phyloP scores from a whole-genome alignment of 1,140 invertebrate species.

The Brachionus calyciflorus region DNA sequence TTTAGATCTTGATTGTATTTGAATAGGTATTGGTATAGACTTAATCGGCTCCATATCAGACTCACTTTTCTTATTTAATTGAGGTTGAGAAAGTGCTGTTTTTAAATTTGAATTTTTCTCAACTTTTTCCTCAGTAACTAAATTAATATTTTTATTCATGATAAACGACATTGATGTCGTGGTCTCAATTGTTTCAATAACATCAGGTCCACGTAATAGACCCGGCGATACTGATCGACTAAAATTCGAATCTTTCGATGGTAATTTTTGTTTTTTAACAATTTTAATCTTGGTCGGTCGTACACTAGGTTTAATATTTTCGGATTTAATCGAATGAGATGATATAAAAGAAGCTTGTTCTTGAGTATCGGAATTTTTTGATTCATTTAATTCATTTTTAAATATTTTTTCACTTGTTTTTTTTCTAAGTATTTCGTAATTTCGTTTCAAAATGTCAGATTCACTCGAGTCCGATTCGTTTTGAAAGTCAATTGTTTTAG shows the following conservation, averaged over 20 bases:
- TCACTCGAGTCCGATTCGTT: not conserved
- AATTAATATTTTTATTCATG: conserved; percentile 44
- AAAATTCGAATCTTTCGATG: not conserved
- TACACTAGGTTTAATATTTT: not conserved
- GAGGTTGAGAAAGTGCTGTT: not conserved
- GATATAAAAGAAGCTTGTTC: conserved; percentile 14
- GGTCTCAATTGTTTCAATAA: conserved; percentile 28
- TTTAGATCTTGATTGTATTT: not conserved
- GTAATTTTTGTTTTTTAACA: conserved; percentile 13
- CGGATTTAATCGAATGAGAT: conserved; percentile 12
- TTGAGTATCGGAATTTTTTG: not conserved
- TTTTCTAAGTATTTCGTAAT: conserved; percentile 26
- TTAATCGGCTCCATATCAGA: not conserved
- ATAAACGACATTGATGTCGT: conserved; percentile 46
- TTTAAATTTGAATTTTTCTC: not conserved
- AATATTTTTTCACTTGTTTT: conserved; percentile 24
- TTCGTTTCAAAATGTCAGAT: conserved; percentile 12
- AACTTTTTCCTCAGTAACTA: conserved; percentile 33
- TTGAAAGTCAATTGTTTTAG: not conserved
- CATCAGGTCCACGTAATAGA: conserved; percentile 13
- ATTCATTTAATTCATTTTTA: not conserved
- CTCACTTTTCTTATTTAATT: not conserved
- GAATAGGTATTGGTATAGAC: conserved; percentile 19
- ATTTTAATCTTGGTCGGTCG: conserved; percentile 28
- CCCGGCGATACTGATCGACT: conserved; percentile 23